phyloP scores from a whole-genome alignment of 2,888 invertebrate genomes.

The Phlogophora meticulosa region DNA sequence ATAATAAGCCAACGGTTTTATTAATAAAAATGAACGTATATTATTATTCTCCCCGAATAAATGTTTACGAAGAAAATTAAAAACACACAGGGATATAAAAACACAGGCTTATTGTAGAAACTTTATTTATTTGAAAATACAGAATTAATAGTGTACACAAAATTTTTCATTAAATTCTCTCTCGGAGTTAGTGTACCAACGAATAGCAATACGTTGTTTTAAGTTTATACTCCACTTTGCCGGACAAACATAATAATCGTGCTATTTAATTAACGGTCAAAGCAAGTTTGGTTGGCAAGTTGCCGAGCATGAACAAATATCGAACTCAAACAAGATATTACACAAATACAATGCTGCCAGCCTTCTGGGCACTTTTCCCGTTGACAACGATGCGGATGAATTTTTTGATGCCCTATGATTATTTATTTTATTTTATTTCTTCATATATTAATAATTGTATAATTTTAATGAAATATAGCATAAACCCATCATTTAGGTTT shows the following conservation, averaged over 20 bases:
- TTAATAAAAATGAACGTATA: not conserved
- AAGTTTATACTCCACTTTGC: not conserved
- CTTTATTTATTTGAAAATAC: not conserved
- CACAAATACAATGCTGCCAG: not conserved
- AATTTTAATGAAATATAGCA: too few relatives aligned
- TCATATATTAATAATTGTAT: too few relatives aligned
- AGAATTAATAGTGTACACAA: not conserved
- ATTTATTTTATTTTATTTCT: too few relatives aligned
- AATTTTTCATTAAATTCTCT: constrained; percentile 11
- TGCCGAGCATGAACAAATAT: constrained; percentile 4
- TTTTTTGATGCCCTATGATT: too few relatives aligned
- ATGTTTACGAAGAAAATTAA: not conserved
- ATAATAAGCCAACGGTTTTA: not conserved
- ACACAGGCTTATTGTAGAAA: not conserved
- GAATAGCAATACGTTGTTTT: constrained; percentile 7
- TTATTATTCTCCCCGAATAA: not conserved
- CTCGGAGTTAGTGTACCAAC: not conserved
- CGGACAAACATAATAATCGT: not conserved
- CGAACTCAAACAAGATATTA: constrained; percentile 3
- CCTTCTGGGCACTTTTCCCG: too few relatives aligned
- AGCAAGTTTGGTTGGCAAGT: constrained; percentile 15
- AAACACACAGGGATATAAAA: not conserved
- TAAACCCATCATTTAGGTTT: too few relatives aligned
- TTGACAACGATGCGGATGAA: too few relatives aligned
- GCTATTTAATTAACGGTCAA: constrained; percentile 14